Evolutionary conservation across 1,140 invertebrate species (phyloP), one percentile per base, ranked within the genome.

Genomic region (Stenopsyche tienmushanensis): DNA sequence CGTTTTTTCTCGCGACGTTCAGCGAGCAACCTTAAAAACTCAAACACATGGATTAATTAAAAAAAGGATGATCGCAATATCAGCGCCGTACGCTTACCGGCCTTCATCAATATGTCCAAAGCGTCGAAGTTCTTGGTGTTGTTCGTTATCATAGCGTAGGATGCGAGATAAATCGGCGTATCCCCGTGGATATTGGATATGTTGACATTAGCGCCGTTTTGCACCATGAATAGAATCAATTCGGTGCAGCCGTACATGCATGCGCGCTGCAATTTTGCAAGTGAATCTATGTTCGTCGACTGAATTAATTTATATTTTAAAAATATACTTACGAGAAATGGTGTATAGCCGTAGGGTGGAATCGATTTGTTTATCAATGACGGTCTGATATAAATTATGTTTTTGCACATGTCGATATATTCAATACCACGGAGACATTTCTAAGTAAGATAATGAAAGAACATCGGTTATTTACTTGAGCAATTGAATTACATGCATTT

Each of bases 191-290:
- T 9, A 1, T 10, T 60, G 45, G 18, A 52, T 0, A 20, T 68
- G 24, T 55, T 44, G 3, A 64, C 29, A 55, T 68, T 62, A 5
- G 66, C 66, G 55, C 65, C 65, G 21, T 49, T 55, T 34, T 62
- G 10, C 17, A 57, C 5, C 65, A 66, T 62, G 20, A 45, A 47
- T 1, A 1, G 8, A 9, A 66, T 39, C 2, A 66, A 21, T 24
- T 66, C 52, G 10, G 23, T 20, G 34, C 58, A 66, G 8, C 65
- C 59, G 25, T 24, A n/a, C 39, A 66, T 25, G 47, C 65, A 66
- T 17, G 59, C 65, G 25, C 29, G 44, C 65, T 66, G 52, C 45
- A 66, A 66, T 39, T n/a, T 54, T 13, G n/a, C n/a, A n/a, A n/a
- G n/a, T n/a, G n/a, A n/a, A n/a, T n/a, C n/a, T n/a, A n/a, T n/a